phyloP scores from a whole-genome alignment of 2,113 vertebrate species.

The Passer domesticus region DNA sequence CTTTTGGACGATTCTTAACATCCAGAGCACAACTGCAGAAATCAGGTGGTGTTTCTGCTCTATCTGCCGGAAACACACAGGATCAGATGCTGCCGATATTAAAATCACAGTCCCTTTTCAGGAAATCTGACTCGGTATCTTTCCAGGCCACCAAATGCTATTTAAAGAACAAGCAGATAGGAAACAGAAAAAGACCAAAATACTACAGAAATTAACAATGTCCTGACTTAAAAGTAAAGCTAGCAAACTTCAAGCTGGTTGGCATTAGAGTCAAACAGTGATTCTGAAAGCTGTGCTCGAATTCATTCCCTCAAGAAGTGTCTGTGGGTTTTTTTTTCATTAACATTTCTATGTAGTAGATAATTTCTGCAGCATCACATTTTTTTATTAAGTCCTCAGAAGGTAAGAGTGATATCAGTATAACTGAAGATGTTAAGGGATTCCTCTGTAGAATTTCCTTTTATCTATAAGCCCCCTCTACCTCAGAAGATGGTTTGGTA shows the following conservation, averaged over 20 bases:
- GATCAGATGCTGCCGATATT: conserved; percentile 12
- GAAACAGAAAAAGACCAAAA: background rate
- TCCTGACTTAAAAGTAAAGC: background rate
- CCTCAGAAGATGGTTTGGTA: background rate
- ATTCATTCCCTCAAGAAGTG: background rate
- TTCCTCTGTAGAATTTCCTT: background rate
- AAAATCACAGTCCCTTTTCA: conserved; percentile 27
- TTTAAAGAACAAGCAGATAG: conserved; percentile 35
- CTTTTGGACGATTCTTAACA: background rate
- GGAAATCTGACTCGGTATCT: conserved; percentile 46
- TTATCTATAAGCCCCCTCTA: background rate
- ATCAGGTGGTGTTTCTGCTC: conserved; percentile 21
- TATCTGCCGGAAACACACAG: conserved; percentile 60
- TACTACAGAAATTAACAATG: background rate
- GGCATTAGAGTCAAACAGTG: background rate
- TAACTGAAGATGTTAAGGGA: background rate
- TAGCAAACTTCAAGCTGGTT: background rate
- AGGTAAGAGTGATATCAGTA: background rate
- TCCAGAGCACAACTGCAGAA: background rate
- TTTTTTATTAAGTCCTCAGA: background rate
- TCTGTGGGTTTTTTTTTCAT: background rate
- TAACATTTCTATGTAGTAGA: background rate
- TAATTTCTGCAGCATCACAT: background rate
- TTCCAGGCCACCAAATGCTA: conserved; percentile 23
- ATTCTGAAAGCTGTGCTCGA: background rate